These are phyloP conservation scores for Agriopis leucophaearia DNA, from an alignment of 2,888 invertebrate species.

Conservation along the genomic window DNA sequence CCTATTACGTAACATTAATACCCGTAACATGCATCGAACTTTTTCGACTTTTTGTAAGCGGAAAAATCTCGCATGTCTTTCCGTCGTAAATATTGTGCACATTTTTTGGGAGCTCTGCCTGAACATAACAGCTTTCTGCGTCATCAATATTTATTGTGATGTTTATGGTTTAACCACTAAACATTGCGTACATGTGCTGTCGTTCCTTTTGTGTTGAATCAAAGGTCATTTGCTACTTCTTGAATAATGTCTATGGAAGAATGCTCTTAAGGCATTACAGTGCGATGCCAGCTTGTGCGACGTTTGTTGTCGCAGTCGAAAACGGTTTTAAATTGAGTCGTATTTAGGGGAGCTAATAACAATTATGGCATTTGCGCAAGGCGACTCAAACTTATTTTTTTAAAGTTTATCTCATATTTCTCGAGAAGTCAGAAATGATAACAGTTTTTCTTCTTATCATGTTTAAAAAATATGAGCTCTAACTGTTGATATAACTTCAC, in stretches of 20 bases:
- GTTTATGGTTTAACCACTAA: conserved; percentile 76
- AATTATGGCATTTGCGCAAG: no score
- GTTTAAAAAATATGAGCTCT: no score
- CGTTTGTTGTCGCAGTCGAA: no score
- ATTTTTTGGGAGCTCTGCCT: conserved; percentile 77
- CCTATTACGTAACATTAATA: conserved; percentile 27
- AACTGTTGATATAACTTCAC: no score
- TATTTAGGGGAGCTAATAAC: no score
- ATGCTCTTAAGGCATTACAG: background rate
- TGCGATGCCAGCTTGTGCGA: no score
- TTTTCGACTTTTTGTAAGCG: conserved; percentile 50
- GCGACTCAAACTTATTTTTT: no score
- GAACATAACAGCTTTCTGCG: conserved; percentile 78
- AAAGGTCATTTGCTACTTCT: conserved; percentile 55
- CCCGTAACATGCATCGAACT: conserved; percentile 32
- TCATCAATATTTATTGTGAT: conserved; percentile 82
- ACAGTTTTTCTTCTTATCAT: no score
- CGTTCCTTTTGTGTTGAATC: conserved; percentile 58
- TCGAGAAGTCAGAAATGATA: no score
- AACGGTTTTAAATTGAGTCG: no score
- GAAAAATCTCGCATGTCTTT: conserved; percentile 77
- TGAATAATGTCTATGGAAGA: conserved; percentile 27
- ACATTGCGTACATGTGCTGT: conserved; percentile 66
- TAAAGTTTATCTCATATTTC: no score
- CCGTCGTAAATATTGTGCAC: conserved; percentile 74